Conservation (phyloP, 2,797 vertebrate genomes). For the Agapornis canus region DNA sequence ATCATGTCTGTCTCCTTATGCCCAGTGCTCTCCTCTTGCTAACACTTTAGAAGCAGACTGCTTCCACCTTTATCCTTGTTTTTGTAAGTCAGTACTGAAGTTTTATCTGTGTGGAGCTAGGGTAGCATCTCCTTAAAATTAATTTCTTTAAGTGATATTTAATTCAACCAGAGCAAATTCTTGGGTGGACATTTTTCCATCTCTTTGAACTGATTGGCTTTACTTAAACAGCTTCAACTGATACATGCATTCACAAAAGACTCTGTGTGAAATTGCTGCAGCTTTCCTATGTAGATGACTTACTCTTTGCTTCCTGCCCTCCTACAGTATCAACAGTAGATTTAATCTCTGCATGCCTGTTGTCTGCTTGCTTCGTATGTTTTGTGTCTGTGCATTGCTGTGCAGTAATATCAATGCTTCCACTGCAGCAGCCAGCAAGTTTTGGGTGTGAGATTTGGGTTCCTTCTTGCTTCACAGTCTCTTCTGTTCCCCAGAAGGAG, state of each 20-base stretch:
- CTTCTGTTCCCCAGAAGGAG: background rate
- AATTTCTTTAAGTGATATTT: background rate
- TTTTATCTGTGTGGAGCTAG: background rate
- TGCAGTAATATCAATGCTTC: background rate
- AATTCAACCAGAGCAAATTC: background rate
- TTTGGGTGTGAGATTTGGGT: background rate
- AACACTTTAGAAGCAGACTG: background rate
- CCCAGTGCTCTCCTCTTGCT: background rate
- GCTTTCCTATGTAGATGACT: background rate
- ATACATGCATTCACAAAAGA: fast-evolving
- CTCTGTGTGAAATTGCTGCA: background rate
- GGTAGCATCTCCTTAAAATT: background rate
- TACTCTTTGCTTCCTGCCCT: background rate
- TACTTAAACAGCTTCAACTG: background rate
- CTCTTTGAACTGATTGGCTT: background rate
- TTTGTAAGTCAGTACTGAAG: background rate
- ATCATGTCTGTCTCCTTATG: background rate
- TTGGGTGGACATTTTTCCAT: background rate
- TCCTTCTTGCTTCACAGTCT: background rate
- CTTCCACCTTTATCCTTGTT: background rate
- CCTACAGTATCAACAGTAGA: background rate
- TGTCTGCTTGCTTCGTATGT: background rate
- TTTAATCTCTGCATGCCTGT: background rate
- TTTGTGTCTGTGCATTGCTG: background rate
- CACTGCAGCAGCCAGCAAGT: background rate